These are phyloP conservation scores for Emmelina monodactyla DNA, from an alignment of 2,888 invertebrate species.

Conservation along the genomic window DNA sequence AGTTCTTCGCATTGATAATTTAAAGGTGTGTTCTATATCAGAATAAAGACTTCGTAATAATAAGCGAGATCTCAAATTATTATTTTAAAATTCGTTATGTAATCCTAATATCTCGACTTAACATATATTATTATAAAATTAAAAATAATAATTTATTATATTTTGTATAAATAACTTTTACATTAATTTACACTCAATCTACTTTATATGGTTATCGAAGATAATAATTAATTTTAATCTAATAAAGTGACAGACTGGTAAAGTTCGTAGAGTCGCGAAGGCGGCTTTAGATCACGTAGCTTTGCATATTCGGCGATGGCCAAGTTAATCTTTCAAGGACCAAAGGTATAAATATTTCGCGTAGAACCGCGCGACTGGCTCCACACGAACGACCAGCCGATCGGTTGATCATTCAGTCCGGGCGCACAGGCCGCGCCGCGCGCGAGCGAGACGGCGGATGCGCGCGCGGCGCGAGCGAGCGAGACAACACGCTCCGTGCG, in stretches of 20 bases:
- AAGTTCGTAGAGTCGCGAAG: slow-evolving; percentile 65
- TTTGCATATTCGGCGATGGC: slow-evolving; percentile 65
- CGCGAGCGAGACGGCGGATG: slow-evolving; percentile 30
- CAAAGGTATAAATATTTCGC: slow-evolving; percentile 65
- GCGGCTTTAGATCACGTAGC: slow-evolving; percentile 65
- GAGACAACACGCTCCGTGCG: slow-evolving; percentile 16
- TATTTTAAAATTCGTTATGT: slow-evolving; percentile 59
- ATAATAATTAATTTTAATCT: slow-evolving; percentile 67
- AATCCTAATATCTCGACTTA: slow-evolving; percentile 60
- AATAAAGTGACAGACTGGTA: slow-evolving; percentile 67
- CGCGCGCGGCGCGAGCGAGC: slow-evolving; percentile 12
- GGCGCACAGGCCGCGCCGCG: slow-evolving; percentile 26
- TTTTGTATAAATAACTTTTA: slow-evolving; percentile 62
- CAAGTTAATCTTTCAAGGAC: slow-evolving; percentile 64
- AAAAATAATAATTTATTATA: slow-evolving; percentile 63
- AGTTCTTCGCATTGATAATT: slow-evolving; percentile 57
- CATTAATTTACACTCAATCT: slow-evolving; percentile 62
- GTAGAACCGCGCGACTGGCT: slow-evolving; percentile 65
- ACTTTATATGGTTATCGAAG: slow-evolving; percentile 62
- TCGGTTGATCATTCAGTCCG: slow-evolving; percentile 40
- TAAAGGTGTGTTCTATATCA: slow-evolving; percentile 62
- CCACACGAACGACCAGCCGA: slow-evolving; percentile 59
- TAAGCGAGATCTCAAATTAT: slow-evolving; percentile 68
- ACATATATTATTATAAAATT: slow-evolving; percentile 46
- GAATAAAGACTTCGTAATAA: slow-evolving; percentile 64